Conservation (phyloP, 1,140 invertebrate species). For the Neodiprion pinetum region DNA sequence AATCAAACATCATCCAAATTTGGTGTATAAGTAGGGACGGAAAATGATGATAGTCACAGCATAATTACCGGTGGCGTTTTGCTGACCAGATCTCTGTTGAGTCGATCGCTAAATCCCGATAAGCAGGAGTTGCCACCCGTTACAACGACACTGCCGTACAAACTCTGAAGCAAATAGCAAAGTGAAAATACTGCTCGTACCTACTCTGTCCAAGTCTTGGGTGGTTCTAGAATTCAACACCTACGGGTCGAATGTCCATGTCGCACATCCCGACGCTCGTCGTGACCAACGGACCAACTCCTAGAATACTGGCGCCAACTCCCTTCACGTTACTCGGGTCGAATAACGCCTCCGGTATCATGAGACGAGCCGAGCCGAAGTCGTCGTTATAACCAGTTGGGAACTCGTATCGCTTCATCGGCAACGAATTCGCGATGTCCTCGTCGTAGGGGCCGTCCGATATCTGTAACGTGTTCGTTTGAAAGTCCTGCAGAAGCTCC, state of each 20-base stretch:
- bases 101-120: conserved; percentile 81
- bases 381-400: conserved; percentile 94
- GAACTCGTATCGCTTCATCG: conserved; percentile 90
- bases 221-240: conserved; percentile 41
- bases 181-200: neutral
- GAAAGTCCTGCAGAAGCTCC: conserved; percentile 83
- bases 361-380: conserved; percentile 86
- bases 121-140: conserved; percentile 87
- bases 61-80: conserved; percentile 79
- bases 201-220: neutral
- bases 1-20: neutral
- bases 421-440: conserved; percentile 80
- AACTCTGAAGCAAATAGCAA: conserved; percentile 38
- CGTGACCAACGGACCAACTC: conserved; percentile 76
- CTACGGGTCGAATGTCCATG: conserved; percentile 88
- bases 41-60: neutral
- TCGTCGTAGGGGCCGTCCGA: conserved; percentile 87
- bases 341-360: conserved; percentile 90
- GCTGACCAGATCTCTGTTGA: conserved; percentile 84
- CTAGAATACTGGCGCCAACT: conserved; percentile 70
- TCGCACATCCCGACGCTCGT: conserved; percentile 94
- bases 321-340: conserved; percentile 70
- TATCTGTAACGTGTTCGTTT: conserved; percentile 81
- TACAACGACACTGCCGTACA: conserved; percentile 91
- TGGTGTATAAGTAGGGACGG: neutral